A percentile compares a stretch with the other conserved stretches of the same genome.
Evolutionary conservation across 1,140 invertebrate species (phyloP).

Genomic region (Micrasema longulum): DNA sequence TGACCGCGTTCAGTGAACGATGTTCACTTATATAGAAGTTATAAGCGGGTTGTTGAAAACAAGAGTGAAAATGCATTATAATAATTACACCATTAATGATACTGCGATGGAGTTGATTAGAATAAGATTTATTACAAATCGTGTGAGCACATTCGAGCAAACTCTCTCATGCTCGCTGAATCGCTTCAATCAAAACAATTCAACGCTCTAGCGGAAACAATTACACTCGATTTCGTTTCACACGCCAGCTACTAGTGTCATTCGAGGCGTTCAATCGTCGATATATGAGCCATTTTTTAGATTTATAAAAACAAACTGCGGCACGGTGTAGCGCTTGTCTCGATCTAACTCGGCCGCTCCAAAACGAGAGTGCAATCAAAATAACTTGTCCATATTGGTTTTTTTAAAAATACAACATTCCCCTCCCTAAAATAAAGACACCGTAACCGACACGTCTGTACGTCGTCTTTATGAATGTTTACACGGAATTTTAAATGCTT

Average conservation of each 20-base stretch:
- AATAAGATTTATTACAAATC: neutral
- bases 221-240: constrained; percentile 5
- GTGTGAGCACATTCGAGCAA: neutral
- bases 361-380: constrained; percentile 33
- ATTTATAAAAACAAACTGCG: too few species aligned
- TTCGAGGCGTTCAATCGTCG: constrained; percentile 5
- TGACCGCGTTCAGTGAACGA: too few species aligned
- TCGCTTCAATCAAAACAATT: constrained; percentile 28
- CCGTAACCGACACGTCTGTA: constrained; percentile 25
- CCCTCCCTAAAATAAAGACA: constrained; percentile 66
- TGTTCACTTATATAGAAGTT: too few species aligned
- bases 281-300: too few species aligned
- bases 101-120: neutral
- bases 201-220: constrained; percentile 2
- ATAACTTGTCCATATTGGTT: constrained; percentile 42
- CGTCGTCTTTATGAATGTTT: constrained; percentile 17
- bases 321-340: too few species aligned
- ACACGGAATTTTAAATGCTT: neutral
- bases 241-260: constrained; percentile 4
- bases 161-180: too few species aligned
- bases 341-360: constrained; percentile 9
- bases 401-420: constrained; percentile 53
- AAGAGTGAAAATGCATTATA: too few species aligned
- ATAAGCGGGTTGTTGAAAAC: too few species aligned
- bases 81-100: too few species aligned